Percentiles rank a stretch among this genome's conserved stretches.
These are phyloP conservation scores for Bombus cullumanus DNA, from an alignment of 1,140 invertebrate species.

Conservation along the genomic window DNA sequence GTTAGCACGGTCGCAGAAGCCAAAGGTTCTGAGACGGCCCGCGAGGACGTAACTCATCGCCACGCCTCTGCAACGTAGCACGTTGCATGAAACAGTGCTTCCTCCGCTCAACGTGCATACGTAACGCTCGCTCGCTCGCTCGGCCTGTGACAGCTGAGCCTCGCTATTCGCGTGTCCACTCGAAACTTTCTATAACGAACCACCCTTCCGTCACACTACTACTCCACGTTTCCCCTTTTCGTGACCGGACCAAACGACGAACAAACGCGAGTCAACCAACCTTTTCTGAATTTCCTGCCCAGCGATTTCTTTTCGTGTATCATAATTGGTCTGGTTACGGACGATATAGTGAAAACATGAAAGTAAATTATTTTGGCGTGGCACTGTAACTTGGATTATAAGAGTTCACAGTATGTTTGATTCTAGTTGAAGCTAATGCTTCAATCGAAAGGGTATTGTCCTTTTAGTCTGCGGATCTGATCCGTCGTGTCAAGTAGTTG, in stretches of 20 bases:
- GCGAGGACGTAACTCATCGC: conserved; percentile 54
- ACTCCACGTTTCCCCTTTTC: conserved; percentile 7
- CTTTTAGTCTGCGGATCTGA: no score
- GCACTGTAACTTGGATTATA: no score
- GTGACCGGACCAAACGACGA: neutral
- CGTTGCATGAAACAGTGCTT: conserved; percentile 53
- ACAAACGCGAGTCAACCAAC: neutral
- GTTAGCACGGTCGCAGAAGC: conserved; percentile 35
- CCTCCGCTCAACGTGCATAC: conserved; percentile 44
- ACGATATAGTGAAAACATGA: no score
- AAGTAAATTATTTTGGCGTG: accelerated
- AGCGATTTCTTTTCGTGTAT: neutral
- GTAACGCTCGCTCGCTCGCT: conserved; percentile 40
- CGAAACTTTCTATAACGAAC: conserved; percentile 46
- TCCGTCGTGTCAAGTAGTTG: no score
- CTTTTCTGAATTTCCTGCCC: neutral
- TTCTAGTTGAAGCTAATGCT: no score
- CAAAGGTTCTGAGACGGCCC: conserved; percentile 28
- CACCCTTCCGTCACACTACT: neutral
- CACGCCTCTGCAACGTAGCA: conserved; percentile 54
- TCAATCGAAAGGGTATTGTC: no score
- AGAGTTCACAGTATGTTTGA: no score
- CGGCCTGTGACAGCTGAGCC: conserved; percentile 22
- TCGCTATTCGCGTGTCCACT: conserved; percentile 40
- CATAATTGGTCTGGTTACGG: neutral